Conservation (phyloP, 2,888 invertebrate species). For the Eilema sororculum region DNA sequence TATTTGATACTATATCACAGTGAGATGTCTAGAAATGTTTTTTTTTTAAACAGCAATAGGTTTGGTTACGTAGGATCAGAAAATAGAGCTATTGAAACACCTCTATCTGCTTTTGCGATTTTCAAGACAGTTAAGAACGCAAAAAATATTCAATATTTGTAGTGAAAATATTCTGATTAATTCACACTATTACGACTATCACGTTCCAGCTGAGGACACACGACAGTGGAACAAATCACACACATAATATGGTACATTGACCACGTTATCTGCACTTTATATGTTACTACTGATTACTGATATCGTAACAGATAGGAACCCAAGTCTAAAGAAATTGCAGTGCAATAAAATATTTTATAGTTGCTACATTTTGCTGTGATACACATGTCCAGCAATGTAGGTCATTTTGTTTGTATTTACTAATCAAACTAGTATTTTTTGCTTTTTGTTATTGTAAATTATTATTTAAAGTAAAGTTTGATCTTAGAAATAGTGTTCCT, state of each 20-base stretch:
- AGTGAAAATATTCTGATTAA: neutral
- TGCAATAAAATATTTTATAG: slow-evolving; percentile 21
- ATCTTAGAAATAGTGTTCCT: neutral
- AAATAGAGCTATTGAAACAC: too few relatives aligned
- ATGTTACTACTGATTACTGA: slow-evolving; percentile 17
- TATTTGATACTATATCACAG: too few relatives aligned
- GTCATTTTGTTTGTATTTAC: slow-evolving; percentile 8
- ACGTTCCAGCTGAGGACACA: slow-evolving; percentile 7
- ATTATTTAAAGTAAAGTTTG: neutral
- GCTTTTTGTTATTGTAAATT: slow-evolving; percentile 9
- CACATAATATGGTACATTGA: slow-evolving; percentile 12
- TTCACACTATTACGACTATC: neutral
- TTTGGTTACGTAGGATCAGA: too few relatives aligned
- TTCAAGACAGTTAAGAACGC: neutral
- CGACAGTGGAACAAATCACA: slow-evolving; percentile 4
- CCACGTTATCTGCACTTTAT: slow-evolving; percentile 11
- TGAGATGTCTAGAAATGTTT: too few relatives aligned
- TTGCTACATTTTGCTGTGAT: slow-evolving; percentile 32
- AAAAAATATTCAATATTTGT: neutral
- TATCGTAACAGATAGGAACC: slow-evolving; percentile 11
- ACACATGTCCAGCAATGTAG: slow-evolving; percentile 17
- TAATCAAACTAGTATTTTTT: neutral
- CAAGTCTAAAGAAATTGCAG: slow-evolving; percentile 17
- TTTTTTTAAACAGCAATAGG: too few relatives aligned
- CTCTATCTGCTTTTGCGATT: too few relatives aligned